Evolutionary conservation across 1,140 invertebrate genomes (phyloP), one percentile per base, ranked within the genome.

Genomic region (Centruroides sculpturatus): DNA sequence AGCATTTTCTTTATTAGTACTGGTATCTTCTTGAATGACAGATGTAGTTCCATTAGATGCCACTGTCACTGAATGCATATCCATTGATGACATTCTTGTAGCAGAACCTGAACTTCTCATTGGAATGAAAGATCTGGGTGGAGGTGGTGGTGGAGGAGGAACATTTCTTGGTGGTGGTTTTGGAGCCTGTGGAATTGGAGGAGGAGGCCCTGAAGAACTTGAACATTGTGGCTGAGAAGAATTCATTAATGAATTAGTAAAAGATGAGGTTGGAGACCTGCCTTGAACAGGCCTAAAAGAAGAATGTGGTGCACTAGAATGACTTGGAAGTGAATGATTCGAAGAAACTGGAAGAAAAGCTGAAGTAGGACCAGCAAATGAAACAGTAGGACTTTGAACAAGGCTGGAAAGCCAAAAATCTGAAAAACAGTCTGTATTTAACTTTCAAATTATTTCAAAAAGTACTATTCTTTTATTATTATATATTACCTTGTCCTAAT

Each of bases 361-460:
- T 81, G 66, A 81, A 78, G 74, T 79, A 82, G 69, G 55, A 46
- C 68, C 71, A 57, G 47, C 61, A 62, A 49, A 47, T 5, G 57
- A 54, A 46, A 48, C 53, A 36, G 55, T 58, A 12, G 82, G 6
- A 83, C 81, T 70, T 82, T 83, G 46, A 84, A 83, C 84, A 85
- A 84, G 36, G 83, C 62, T 84, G 71, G 91, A 92, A 60, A 87
- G 82, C 90, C 90, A 93, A 75, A 90, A 90, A 76, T 90, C 88
- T 80, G 69, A 72, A 72, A 60, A 51, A 57, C 2, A 34, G 61
- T 56, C 23, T 23, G 23, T 23, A 23, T 23, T 23, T 23, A 23
- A 23, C 23, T 23, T 23, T 23, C 23, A 23, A 23, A 23, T 23
- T 23, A 23, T 23, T 23, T 23, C 23, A 23, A 23, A 23, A 23